These are phyloP conservation scores for Hypsopygia costalis DNA, from an alignment of 2,888 invertebrate species.

Conservation along the genomic window DNA sequence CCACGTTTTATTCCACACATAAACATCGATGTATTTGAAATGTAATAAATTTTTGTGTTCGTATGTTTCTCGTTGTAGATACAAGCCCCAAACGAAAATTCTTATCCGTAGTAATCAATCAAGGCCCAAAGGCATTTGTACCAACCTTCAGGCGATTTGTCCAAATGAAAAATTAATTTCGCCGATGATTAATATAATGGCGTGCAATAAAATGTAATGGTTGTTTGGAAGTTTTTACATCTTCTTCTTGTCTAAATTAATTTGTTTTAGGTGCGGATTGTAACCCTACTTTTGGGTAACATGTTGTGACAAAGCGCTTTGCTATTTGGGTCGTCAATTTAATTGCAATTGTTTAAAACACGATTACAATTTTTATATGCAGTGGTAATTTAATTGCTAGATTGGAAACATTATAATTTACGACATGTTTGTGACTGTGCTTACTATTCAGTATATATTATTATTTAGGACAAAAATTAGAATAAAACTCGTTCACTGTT, in stretches of 20 bases:
- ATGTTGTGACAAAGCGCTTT: not conserved
- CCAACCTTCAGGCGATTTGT: slow-evolving; percentile 71
- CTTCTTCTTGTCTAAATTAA: slow-evolving; percentile 77
- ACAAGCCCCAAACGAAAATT: slow-evolving; percentile 30
- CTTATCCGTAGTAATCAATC: slow-evolving; percentile 62
- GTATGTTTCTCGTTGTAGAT: not conserved
- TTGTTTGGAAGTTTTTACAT: slow-evolving; percentile 78
- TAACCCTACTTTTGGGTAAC: slow-evolving; percentile 21
- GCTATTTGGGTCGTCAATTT: slow-evolving; percentile 7
- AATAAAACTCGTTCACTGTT: too few species aligned
- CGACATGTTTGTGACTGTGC: too few species aligned
- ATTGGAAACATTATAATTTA: too few species aligned
- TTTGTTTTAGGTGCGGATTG: slow-evolving; percentile 54
- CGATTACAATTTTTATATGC: too few species aligned
- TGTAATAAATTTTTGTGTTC: not conserved
- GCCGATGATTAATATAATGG: slow-evolving; percentile 78
- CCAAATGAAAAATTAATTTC: slow-evolving; percentile 79
- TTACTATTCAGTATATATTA: too few species aligned
- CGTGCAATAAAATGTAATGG: slow-evolving; percentile 75
- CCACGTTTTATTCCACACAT: too few species aligned
- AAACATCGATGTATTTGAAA: too few species aligned
- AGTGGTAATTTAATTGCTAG: too few species aligned
- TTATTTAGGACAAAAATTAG: too few species aligned
- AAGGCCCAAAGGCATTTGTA: slow-evolving; percentile 66
- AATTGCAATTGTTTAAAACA: too few species aligned